Conservation (phyloP, 2,113 vertebrate genomes). For the Pseudonaja textilis region DNA sequence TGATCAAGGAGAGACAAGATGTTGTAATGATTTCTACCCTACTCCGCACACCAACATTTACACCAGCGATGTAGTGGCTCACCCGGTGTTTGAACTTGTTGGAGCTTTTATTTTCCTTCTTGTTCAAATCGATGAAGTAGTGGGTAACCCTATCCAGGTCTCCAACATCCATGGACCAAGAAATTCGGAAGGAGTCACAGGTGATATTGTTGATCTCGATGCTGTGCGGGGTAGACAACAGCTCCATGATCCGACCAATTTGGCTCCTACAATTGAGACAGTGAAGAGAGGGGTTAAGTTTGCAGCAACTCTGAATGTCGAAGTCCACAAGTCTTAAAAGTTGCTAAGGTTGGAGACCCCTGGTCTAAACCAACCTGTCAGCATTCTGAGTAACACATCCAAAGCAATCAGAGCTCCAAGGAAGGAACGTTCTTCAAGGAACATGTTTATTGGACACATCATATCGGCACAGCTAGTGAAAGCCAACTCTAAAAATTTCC, state of each 20-base stretch:
- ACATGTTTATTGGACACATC: no score
- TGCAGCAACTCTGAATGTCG: no score
- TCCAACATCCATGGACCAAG: constrained; percentile 88
- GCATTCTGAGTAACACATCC: no score
- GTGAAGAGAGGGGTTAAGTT: background rate
- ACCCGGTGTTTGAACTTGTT: constrained; percentile 98
- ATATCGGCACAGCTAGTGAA: no score
- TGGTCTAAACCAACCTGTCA: background rate
- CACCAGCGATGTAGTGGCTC: constrained; percentile 34
- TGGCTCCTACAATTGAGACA: constrained; percentile 40
- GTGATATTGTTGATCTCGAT: constrained; percentile 96
- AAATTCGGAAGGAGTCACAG: constrained; percentile 94
- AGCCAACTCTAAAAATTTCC: no score
- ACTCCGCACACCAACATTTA: background rate
- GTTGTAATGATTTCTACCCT: background rate
- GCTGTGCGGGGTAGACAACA: constrained; percentile 88
- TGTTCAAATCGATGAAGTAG: constrained; percentile 97
- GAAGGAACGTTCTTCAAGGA: no score
- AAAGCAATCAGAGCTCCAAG: no score
- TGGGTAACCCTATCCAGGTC: constrained; percentile 89
- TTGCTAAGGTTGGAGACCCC: no score
- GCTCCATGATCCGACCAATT: constrained; percentile 75
- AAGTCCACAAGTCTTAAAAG: no score
- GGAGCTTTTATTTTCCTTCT: constrained; percentile 88
- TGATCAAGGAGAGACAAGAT: background rate